Evolutionary conservation across 2,888 invertebrate genomes (phyloP), one percentile per base, ranked within the genome.

Genomic region (Catocala nupta): DNA sequence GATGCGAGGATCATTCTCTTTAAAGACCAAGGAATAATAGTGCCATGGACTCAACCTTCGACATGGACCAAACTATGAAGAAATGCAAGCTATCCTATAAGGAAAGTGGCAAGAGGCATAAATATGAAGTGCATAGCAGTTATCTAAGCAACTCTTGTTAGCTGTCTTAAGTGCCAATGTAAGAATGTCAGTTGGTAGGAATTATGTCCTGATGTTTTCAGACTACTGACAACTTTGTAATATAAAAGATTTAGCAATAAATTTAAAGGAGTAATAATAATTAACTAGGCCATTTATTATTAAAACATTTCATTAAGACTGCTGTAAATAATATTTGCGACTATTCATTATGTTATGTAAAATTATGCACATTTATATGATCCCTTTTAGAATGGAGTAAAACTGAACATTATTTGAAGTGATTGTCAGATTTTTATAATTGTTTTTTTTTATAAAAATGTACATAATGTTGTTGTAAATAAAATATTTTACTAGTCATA

Each of bases 401-500:
- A 63, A 54, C 43, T 47, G 47, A 16, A 47, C 16, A 47, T 47
- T 12, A 25, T 25, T 63, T 59, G 59, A 70, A 69, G 45, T 45
- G 70, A 71, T 75, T 70, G 53, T 59, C 65, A 77, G 66, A 74
- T 80, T 81, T 84, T 78, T 81, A 82, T 81, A 70, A 71, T 76
- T 81, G 76, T 81, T 80, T 77, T 83, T 63, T 68, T 65, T 36
- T 79, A 57, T 70, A 62, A 71, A 74, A 57, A 61, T 84, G 81
- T 85, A 82, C 75, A 84, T 82, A 84, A 69, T 76, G 76, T 79
- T 84, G 75, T 65, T 88, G 86, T 90, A 88, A 77, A 85, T 84
- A 84, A 70, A 72, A 86, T 81, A 78, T 78, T 80, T 80, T 81
- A 82, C 82, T 89, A 90, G 87, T 84, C 81, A 71, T 90, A 90